These are phyloP conservation scores for Bicyclus anynana DNA, from an alignment of 1,140 invertebrate species.

Conservation along the genomic window DNA sequence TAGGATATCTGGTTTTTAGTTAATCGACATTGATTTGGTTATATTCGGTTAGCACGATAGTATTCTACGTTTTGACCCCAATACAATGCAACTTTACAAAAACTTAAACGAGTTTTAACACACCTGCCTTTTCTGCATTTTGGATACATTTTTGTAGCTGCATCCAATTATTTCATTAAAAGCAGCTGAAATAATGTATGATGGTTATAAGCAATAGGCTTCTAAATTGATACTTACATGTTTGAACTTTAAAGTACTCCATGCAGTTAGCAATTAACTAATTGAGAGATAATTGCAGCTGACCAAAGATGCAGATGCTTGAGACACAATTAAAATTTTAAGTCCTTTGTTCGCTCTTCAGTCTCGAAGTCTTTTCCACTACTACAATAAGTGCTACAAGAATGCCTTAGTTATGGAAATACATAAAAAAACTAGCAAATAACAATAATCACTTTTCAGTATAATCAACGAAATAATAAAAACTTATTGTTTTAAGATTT, in stretches of 20 bases:
- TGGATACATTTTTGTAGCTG: neutral
- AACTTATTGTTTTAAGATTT: no score
- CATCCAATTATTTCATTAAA: neutral
- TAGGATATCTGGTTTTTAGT: neutral
- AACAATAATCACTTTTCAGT: no score
- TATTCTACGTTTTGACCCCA: no score
- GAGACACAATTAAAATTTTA: neutral
- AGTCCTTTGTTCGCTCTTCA: neutral
- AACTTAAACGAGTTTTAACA: neutral
- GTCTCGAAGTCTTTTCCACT: no score
- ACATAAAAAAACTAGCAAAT: no score
- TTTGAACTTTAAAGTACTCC: neutral
- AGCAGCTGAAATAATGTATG: neutral
- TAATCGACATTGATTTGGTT: neutral
- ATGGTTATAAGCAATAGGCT: neutral
- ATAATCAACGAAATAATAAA: no score
- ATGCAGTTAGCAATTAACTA: neutral
- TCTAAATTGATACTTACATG: neutral
- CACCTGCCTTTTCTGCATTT: neutral
- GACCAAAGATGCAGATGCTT: neutral
- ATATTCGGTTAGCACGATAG: neutral
- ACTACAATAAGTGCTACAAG: no score
- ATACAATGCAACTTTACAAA: neutral
- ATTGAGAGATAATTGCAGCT: neutral
- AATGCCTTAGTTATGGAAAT: no score